These are phyloP conservation scores for Calliopsis andreniformis DNA, from an alignment of 1,140 invertebrate genomes.

Conservation along the genomic window DNA sequence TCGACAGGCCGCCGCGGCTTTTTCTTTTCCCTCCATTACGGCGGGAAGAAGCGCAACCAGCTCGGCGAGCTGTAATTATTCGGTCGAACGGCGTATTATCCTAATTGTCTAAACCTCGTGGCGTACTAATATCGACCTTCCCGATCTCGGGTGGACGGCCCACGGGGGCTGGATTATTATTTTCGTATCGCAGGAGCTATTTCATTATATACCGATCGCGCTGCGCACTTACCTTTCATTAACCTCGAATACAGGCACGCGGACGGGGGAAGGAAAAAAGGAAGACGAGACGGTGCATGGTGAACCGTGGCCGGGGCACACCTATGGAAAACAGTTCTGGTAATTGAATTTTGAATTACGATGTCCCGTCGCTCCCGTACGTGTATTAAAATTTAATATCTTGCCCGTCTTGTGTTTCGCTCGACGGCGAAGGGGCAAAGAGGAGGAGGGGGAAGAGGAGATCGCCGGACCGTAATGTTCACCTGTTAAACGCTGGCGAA, in stretches of 20 bases:
- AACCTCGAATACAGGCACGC: slow-evolving; percentile 38
- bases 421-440: background rate
- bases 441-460: background rate
- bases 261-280: slow-evolving; percentile 17
- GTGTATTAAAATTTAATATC: slow-evolving; percentile 46
- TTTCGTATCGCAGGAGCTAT: slow-evolving; percentile 38
- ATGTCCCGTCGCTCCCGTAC: slow-evolving; percentile 12
- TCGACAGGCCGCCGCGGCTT: background rate
- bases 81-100: slow-evolving; percentile 21
- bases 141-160: slow-evolving; percentile 6
- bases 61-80: slow-evolving; percentile 28
- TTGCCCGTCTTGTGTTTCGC: background rate
- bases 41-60: background rate
- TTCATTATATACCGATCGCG: slow-evolving; percentile 40
- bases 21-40: background rate
- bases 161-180: slow-evolving; percentile 27
- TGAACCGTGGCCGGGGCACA: background rate
- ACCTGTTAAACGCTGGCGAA: slow-evolving; percentile 22
- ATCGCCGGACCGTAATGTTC: background rate
- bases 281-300: background rate
- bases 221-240: slow-evolving; percentile 44
- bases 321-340: slow-evolving; percentile 16
- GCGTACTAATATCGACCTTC: slow-evolving; percentile 31
- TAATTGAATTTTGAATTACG: slow-evolving; percentile 53
- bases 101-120: slow-evolving; percentile 40